Base-by-base conservation (phyloP, 2,113 vertebrate genomes). In the Solenodon paradoxus region DNA sequence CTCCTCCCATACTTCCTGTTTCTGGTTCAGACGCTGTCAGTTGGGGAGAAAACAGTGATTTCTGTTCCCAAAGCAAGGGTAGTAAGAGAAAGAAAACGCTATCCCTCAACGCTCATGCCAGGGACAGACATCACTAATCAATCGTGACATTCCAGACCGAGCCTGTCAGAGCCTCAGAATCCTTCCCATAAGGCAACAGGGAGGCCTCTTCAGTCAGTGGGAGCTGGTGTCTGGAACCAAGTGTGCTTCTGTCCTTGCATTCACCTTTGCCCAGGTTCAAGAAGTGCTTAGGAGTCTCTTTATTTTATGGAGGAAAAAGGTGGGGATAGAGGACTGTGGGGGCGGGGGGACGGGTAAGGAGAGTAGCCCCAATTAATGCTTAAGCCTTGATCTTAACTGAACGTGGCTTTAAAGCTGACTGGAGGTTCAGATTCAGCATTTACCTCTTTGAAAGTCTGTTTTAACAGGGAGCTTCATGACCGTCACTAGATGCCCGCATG, bases 121-220 rank as follows among this genome's bases (percentile, higher is more conserved):
- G 28, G 3, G 17, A 42, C 61, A 95, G 85, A 82, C 78, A 72
- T 92, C 91, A 90, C 93, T 55, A 61, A 77, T 85, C 59, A 49
- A 74, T 68, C 61, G 9, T 4, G 71, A 51, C 15, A 49, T 20
- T 87, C 75, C 53, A 77, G 75, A 32, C 20, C 7, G 6, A 89
- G 53, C n/a, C 57, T 47, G 22, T 63, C 24, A 66, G 5, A 28
- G 61, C 38, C 82, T 49, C 40, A n/a, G 47, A 59, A n/a, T 49
- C 13, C 17, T 79, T 64, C 53, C 74, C 79, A 32, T 26, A 91
- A 66, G 5, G 49, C 35, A 32, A 40, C 40, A 45, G 35, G 35
- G 16, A 79, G 57, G 51, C 10, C 38, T 42, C 28, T 7, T 32
- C 7, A 8, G 17, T 51, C 40, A 40, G 26, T 0, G 7, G 15